Base-by-base conservation (phyloP, 1,140 invertebrate genomes). In the Nephila pilipes region DNA sequence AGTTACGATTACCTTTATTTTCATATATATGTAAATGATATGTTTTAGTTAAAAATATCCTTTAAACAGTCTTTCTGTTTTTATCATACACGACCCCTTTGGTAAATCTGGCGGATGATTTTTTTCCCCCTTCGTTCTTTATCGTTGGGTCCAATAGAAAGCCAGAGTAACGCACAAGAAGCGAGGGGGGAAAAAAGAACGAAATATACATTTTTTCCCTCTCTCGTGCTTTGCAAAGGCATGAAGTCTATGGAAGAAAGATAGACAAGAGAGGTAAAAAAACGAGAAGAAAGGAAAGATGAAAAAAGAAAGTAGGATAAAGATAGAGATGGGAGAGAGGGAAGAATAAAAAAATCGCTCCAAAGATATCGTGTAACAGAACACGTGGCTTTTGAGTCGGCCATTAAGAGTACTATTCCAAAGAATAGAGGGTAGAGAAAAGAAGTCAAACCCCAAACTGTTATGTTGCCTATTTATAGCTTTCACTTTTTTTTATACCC, bases 391-490 rank as follows among this genome's bases (percentile, higher is more conserved):
- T 83, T 65, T 83, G 32, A 85, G 60, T 25, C 18, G 90, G 18
- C 75, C 80, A 91, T 91, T 91, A 91, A 58, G 58, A 85, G 58
- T 85, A 80, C 69, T 60, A 60, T 83, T 91, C 58, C 75, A 54
- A 81, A 85, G 75, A 85, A 91, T 46, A 80, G 54, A 36, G 54
- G n/a, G 16, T n/a, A 79, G 46, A 29, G 46, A 54, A 81, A 80
- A 60, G 38, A 60, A 63, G 90, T 54, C 80, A 85, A 83, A 58
- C 90, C 79, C 60, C 90, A 36, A 91, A 91, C 88, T 91, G 75
- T 91, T 91, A 91, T 91, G 90, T 85, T 80, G 57, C 80, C 57
- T 85, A 91, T 91, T 91, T 91, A 89, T 89, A 79, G 87, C 36
- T 89, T 89, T 89, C 58, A 89, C 87, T 89, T 87, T 87, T 81